A percentile compares a stretch with the other conserved stretches of the same genome.
These are phyloP conservation scores for Stenodema calcarata DNA, from an alignment of 2,888 invertebrate species.

Conservation along the genomic window DNA sequence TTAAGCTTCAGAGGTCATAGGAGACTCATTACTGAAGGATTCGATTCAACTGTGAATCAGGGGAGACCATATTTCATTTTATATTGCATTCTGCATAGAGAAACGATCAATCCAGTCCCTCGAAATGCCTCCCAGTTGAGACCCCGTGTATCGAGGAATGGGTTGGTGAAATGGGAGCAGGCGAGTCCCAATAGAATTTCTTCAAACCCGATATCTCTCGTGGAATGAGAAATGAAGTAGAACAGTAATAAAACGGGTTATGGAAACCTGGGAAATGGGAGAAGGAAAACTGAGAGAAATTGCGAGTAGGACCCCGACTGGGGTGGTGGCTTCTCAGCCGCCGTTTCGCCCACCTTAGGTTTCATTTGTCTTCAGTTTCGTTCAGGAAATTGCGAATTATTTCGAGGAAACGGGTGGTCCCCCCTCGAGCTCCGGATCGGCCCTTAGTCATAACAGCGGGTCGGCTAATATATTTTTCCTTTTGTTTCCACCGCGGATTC, in stretches of 20 bases:
- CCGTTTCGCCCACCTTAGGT: not conserved
- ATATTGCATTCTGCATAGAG: not conserved
- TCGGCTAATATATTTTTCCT: not conserved
- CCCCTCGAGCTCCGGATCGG: not conserved
- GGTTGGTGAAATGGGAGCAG: not conserved
- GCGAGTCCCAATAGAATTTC: not conserved
- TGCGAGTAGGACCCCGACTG: not conserved
- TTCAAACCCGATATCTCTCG: not conserved
- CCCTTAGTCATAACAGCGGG: not conserved
- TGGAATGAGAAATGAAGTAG: not conserved
- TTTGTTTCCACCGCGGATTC: not conserved
- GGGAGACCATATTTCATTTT: not conserved
- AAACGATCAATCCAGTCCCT: not conserved
- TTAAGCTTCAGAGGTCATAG: too few species aligned
- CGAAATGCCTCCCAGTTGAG: not conserved
- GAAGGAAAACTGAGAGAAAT: not conserved
- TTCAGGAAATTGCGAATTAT: slow-evolving; percentile 32
- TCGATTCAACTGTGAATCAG: not conserved
- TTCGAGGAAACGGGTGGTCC: not conserved
- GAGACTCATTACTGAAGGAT: not conserved
- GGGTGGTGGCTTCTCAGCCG: not conserved
- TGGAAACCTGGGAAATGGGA: not conserved
- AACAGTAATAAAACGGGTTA: not conserved
- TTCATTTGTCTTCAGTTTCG: slow-evolving; percentile 28
- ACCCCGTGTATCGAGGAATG: not conserved